Evolutionary conservation across 1,140 invertebrate species (phyloP).

Genomic region (Eupristina koningsbergeri): DNA sequence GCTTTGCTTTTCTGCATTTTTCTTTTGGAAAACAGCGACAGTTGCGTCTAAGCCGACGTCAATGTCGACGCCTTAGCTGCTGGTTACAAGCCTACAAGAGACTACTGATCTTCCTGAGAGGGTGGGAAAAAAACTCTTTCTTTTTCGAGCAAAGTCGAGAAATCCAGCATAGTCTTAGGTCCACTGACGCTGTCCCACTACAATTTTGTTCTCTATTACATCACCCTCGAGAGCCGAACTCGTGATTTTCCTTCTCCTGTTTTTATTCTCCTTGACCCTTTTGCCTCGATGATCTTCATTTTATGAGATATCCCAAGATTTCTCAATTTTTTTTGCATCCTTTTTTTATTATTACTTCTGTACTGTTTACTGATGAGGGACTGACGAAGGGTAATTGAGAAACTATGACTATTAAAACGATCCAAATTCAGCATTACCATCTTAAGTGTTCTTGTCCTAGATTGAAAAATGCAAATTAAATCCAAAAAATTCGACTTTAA

Average conservation of each 20-base stretch:
- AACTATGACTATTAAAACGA: too few species aligned
- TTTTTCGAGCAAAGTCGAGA: constrained; percentile 3
- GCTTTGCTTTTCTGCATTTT: neutral
- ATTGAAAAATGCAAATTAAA: too few species aligned
- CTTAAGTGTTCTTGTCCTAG: too few species aligned
- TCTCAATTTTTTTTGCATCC: too few species aligned
- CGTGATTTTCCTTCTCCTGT: neutral
- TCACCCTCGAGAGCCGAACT: neutral
- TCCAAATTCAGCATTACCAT: too few species aligned
- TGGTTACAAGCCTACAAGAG: neutral
- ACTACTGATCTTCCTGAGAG: neutral
- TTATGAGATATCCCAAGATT: too few species aligned
- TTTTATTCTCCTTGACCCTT: neutral
- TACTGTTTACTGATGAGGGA: too few species aligned
- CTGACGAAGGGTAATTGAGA: too few species aligned
- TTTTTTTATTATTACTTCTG: too few species aligned
- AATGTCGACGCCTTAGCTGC: constrained; percentile 18
- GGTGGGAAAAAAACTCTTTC: neutral
- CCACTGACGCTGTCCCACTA: neutral
- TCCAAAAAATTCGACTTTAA: too few species aligned
- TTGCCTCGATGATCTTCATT: too few species aligned
- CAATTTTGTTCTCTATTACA: constrained; percentile 1
- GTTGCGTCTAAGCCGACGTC: neutral
- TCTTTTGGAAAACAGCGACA: constrained; percentile 20
- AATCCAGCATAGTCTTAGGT: constrained; percentile 1